A percentile compares a stretch with the other conserved stretches of the same genome.
These are phyloP conservation scores for Penelope pileata DNA, from an alignment of 2,113 vertebrate species.

Conservation along the genomic window DNA sequence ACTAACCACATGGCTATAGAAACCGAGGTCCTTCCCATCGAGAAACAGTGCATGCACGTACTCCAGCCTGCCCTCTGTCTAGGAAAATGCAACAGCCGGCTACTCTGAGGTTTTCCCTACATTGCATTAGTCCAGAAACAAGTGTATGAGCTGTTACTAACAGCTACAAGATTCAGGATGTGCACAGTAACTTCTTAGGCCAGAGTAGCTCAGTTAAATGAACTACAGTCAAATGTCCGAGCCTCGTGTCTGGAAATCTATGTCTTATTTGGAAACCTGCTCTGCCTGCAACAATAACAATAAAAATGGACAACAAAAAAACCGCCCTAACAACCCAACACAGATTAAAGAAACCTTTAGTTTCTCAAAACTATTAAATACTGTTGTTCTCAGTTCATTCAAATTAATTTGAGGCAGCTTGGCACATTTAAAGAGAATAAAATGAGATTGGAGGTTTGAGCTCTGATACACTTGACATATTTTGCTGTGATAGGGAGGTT, in stretches of 20 bases:
- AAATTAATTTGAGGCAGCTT: background rate
- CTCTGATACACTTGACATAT: background rate
- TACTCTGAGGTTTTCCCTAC: background rate
- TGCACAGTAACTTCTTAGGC: background rate
- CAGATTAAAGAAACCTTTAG: background rate
- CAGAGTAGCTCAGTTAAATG: background rate
- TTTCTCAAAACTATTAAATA: background rate
- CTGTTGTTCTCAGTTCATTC: constrained; percentile 1
- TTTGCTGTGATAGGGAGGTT: constrained; percentile 23
- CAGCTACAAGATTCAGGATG: background rate
- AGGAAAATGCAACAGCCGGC: accelerated
- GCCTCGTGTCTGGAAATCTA: background rate
- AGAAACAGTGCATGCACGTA: too few species aligned
- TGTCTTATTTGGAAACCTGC: background rate
- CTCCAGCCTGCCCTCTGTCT: background rate
- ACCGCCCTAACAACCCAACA: background rate
- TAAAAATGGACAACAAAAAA: too few species aligned
- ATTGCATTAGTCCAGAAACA: background rate
- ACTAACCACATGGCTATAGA: background rate
- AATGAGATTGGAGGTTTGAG: background rate
- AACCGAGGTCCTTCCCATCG: background rate
- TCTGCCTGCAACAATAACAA: background rate
- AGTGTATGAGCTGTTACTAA: background rate
- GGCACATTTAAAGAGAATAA: background rate
- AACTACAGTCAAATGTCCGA: background rate